Conservation (phyloP, 2,797 vertebrate species). For the Apogon talboti region DNA sequence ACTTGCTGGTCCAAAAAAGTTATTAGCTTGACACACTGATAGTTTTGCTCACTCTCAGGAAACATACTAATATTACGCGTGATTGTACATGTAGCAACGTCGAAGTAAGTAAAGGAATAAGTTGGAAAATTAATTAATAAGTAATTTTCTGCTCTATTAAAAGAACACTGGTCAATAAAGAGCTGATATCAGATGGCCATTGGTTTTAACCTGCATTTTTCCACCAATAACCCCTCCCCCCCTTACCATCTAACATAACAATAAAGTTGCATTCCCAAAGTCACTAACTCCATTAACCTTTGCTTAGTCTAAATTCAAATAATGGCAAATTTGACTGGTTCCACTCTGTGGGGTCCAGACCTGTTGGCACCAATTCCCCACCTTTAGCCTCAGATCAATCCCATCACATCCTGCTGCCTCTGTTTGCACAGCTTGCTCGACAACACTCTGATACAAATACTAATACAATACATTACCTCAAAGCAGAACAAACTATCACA, state of each 20-base stretch:
- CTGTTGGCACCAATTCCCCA: constrained; percentile 76
- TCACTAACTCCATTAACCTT: constrained; percentile 73
- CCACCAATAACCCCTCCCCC: constrained; percentile 6
- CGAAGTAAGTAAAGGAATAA: too few relatives aligned
- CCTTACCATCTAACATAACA: constrained; percentile 21
- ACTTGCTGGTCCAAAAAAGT: too few relatives aligned
- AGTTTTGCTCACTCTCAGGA: too few relatives aligned
- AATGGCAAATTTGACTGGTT: constrained; percentile 78
- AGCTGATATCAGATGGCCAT: background rate
- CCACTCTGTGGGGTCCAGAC: constrained; percentile 79
- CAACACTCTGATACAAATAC: constrained; percentile 54
- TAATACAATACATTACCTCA: constrained; percentile 72
- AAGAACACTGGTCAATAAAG: background rate
- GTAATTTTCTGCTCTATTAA: too few relatives aligned
- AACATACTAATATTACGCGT: too few relatives aligned
- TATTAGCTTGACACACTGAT: too few relatives aligned
- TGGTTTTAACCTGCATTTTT: constrained; percentile 2
- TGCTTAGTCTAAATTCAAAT: constrained; percentile 75
- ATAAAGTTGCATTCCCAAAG: constrained; percentile 62
- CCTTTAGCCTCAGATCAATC: constrained; percentile 76
- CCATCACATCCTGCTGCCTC: constrained; percentile 59
- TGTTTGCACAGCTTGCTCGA: constrained; percentile 81
- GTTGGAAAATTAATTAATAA: too few relatives aligned
- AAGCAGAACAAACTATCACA: constrained; percentile 61
- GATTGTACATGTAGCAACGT: too few relatives aligned